Evolutionary conservation across 2,888 invertebrate species (phyloP).

Genomic region (Steinernema carpocapsae): DNA sequence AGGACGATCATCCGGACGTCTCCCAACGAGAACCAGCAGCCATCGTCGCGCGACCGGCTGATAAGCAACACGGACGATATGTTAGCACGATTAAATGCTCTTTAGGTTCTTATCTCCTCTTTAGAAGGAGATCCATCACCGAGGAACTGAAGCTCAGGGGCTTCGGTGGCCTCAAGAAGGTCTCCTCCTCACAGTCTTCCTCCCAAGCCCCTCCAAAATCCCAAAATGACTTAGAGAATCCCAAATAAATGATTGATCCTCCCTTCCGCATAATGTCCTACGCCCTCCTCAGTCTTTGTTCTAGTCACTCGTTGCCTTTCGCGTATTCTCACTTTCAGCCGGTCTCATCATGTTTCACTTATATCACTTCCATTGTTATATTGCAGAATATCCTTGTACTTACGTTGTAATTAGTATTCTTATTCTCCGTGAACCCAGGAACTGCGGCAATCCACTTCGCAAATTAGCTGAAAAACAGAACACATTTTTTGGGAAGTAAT

Average conservation of each 20-base stretch:
- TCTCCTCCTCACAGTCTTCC: neutral
- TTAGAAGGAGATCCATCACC: constrained; percentile 9
- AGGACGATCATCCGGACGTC: neutral
- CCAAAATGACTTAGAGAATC: neutral
- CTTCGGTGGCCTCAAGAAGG: neutral
- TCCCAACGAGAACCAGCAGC: constrained; percentile 1
- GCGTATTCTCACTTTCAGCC: neutral
- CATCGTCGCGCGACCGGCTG: neutral
- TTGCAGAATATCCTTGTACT: neutral
- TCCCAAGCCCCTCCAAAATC: neutral
- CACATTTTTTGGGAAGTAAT: too few relatives aligned
- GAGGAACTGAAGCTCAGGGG: constrained; percentile 10
- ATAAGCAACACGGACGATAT: neutral
- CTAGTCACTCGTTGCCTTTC: neutral
- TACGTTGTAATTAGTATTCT: too few relatives aligned
- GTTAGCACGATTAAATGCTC: constrained; percentile 17
- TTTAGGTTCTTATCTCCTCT: neutral
- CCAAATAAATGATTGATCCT: neutral
- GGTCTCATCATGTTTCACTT: neutral
- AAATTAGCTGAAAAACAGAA: too few relatives aligned
- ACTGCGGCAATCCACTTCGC: too few relatives aligned
- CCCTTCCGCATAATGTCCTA: neutral
- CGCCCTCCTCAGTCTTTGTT: neutral
- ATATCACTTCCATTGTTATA: neutral
- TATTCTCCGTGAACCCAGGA: too few relatives aligned